Evolutionary conservation across 2,113 vertebrate species (phyloP).

Genomic region (Seriola aureovittata): DNA sequence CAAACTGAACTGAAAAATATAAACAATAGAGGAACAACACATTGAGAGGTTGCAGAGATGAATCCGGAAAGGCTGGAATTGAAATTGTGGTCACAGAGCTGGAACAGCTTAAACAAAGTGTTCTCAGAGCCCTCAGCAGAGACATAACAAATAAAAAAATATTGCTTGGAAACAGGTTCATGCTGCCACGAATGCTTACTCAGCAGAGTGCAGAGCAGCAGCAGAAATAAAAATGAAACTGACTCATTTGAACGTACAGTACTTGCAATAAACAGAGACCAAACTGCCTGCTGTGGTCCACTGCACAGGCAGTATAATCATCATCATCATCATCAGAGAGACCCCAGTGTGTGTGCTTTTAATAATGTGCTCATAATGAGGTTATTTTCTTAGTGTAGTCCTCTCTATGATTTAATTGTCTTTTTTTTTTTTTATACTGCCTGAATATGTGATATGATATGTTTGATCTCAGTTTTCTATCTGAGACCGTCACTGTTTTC

Average conservation of each 20-base stretch:
- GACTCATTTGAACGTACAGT: conserved; percentile 28
- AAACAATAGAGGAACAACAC: not conserved
- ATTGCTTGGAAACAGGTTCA: conserved; percentile 14
- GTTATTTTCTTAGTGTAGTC: conserved; percentile 8
- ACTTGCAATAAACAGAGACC: conserved; percentile 15
- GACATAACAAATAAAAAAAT: conserved; percentile 19
- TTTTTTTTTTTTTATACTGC: too few species aligned
- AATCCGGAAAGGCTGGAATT: not conserved
- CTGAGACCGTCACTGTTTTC: not conserved
- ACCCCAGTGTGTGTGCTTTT: conserved; percentile 3
- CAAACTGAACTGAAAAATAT: not conserved
- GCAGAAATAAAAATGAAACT: conserved; percentile 36
- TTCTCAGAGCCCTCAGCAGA: conserved; percentile 1
- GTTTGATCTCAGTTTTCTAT: too few species aligned
- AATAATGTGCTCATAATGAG: not conserved
- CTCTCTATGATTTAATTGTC: not conserved
- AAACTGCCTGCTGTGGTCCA: not conserved
- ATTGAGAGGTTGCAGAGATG: conserved; percentile 1
- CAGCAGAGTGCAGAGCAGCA: conserved; percentile 8
- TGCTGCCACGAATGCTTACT: conserved; percentile 12
- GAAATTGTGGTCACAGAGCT: conserved; percentile 1
- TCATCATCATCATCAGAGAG: conserved; percentile 8
- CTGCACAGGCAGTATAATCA: not conserved
- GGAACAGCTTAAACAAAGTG: conserved; percentile 12
- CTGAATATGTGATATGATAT: too few species aligned